Conservation (phyloP, 1,140 invertebrate genomes). For the Cataglyphis hispanica region DNA sequence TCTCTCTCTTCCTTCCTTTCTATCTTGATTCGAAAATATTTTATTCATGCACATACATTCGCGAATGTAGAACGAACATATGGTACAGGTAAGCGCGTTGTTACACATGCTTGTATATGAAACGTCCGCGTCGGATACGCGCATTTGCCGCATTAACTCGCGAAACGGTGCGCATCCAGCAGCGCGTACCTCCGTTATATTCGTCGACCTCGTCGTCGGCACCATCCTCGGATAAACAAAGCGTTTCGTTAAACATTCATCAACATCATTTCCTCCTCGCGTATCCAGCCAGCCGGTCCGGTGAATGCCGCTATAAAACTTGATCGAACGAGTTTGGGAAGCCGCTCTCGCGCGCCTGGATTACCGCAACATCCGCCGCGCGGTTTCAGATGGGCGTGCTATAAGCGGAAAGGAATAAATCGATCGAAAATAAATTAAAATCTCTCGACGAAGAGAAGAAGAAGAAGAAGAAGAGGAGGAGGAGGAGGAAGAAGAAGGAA, state of each 20-base stretch:
- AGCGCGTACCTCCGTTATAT: background rate
- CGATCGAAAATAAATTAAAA: constrained; percentile 38
- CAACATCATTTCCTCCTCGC: constrained; percentile 2
- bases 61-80: background rate
- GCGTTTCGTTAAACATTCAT: constrained; percentile 29
- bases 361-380: constrained; percentile 27
- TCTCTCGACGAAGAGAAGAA: background rate
- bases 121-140: background rate
- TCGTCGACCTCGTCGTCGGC: constrained; percentile 11
- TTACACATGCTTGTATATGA: constrained; percentile 12
- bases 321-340: background rate
- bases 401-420: background rate
- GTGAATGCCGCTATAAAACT: background rate
- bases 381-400: background rate
- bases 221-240: constrained; percentile 28
- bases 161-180: constrained; percentile 21
- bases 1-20: background rate
- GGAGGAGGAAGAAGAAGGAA: background rate
- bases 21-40: constrained; percentile 9
- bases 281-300: background rate
- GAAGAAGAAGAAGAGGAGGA: background rate
- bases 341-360: background rate
- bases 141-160: constrained; percentile 9
- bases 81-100: background rate
- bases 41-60: constrained; percentile 4